These are phyloP conservation scores for Cyanoderma ruficeps DNA, from an alignment of 2,113 vertebrate genomes.

Conservation along the genomic window DNA sequence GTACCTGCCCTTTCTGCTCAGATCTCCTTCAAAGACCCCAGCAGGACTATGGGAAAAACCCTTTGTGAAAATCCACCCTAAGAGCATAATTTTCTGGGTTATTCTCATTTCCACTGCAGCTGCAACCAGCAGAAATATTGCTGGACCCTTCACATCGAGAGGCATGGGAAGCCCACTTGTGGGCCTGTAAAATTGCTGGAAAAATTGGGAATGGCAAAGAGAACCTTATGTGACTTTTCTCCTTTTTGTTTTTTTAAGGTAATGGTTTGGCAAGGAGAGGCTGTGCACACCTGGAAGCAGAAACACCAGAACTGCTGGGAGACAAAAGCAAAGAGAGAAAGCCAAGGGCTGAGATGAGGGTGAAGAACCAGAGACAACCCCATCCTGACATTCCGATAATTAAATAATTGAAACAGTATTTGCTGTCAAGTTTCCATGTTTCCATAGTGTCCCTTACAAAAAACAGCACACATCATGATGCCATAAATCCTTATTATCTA, in stretches of 20 bases:
- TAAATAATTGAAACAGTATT: constrained; percentile 2
- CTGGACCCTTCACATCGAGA: not conserved
- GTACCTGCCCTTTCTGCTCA: not conserved
- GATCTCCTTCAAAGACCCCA: not conserved
- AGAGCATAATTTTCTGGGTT: not conserved
- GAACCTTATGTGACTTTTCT: not conserved
- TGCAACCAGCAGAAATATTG: not conserved
- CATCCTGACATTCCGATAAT: not conserved
- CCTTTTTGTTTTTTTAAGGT: not conserved
- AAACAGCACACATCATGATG: not conserved
- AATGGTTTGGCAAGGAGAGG: not conserved
- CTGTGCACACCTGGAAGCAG: not conserved
- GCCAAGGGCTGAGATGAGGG: not conserved
- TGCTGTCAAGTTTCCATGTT: constrained; percentile 14
- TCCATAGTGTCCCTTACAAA: not conserved
- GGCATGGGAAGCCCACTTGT: not conserved
- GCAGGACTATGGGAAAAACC: not conserved
- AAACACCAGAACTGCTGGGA: not conserved
- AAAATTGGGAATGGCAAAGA: not conserved
- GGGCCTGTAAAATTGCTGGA: not conserved
- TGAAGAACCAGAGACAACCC: not conserved
- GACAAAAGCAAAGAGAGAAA: not conserved
- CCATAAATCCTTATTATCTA: constrained; percentile 58
- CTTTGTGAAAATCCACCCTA: not conserved
- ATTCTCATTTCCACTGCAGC: not conserved